Base-by-base conservation (phyloP, 1,140 invertebrate species). In the Riptortus pedestris region DNA sequence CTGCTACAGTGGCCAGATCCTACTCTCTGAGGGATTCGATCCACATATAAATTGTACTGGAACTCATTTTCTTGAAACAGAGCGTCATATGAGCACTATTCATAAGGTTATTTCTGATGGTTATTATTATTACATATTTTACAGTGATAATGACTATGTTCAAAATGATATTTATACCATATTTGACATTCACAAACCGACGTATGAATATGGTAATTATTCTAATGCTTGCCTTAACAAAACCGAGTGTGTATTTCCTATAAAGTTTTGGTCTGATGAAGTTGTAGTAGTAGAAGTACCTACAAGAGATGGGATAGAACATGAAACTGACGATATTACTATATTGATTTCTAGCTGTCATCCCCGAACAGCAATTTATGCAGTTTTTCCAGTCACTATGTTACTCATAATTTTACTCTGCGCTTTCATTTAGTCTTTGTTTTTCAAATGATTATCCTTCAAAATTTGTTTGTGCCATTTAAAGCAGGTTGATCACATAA, bases 111-210 rank as follows among this genome's bases (percentile, higher is more conserved):
- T 76, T 27, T 76, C 81, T 45, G 82, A 87, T 73, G 88, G 87
- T 9, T 90, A 90, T 73, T 91, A 90, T 73, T 90, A 90, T 75
- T 90, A 89, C 71, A 88, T 90, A 66, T 90, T 91, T 76, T 90
- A 89, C 70, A 88, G 86, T 69, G 87, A 90, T 71, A 89, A 90
- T 76, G 87, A 90, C 73, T 76, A 84, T 64, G 82, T 84, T 11
- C 79, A 76, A 4, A 91, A 90, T 74, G 83, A 87, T 71, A 87
- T 91, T 67, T 85, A 89, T 74, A 86, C 85, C 12, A 79, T 87
- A 66, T 90, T 91, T 74, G 85, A 89, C 76, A 89, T 91, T 70
- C 85, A 85, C 69, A 91, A 90, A 70, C 86, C 88, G 5, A 85
- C 86, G 65, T 87, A 87, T 73, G 81, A 84, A 72, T 87, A 86